Percentiles rank a stretch among this genome's conserved stretches.
Evolutionary conservation across 2,888 invertebrate genomes (phyloP).

Genomic region (Cyclophora punctaria): DNA sequence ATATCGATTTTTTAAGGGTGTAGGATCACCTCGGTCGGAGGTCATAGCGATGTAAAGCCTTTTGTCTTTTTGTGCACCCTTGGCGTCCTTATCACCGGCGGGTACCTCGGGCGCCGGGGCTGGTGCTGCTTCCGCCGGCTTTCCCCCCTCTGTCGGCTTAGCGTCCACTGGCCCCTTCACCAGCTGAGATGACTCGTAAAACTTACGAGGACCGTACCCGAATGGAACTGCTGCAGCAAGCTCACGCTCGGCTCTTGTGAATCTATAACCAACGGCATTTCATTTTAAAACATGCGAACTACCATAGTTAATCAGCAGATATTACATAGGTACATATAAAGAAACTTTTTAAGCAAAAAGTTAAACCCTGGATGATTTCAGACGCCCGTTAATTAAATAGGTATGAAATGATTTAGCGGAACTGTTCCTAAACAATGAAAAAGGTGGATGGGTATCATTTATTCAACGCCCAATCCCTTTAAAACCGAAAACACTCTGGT

Average conservation of each 20-base stretch:
- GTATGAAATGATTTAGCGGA: too few species aligned
- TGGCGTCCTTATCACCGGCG: conserved; percentile 21
- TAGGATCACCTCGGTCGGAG: conserved; percentile 77
- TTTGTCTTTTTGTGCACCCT: conserved; percentile 32
- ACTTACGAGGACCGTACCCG: conserved; percentile 80
- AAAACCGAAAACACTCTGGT: too few species aligned
- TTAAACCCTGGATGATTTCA: too few species aligned
- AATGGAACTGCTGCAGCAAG: conserved; percentile 81
- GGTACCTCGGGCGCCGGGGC: conserved; percentile 27
- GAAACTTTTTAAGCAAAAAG: too few species aligned
- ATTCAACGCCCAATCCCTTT: too few species aligned
- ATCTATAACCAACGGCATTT: conserved; percentile 58
- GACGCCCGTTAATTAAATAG: too few species aligned
- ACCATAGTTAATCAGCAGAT: too few species aligned
- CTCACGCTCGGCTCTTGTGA: conserved; percentile 83
- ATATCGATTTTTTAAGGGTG: neutral
- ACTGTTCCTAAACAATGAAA: too few species aligned
- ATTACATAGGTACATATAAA: too few species aligned
- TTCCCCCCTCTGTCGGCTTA: conserved; percentile 23
- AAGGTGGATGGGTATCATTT: too few species aligned
- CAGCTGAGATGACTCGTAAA: conserved; percentile 70
- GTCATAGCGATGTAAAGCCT: conserved; percentile 80
- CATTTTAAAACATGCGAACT: too few species aligned
- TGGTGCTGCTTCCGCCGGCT: conserved; percentile 47
- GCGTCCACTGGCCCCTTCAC: conserved; percentile 34